A percentile compares a stretch with the other conserved stretches of the same genome.
phyloP scores from a whole-genome alignment of 2,113 vertebrate species.

The Malurus alboscapulatus region DNA sequence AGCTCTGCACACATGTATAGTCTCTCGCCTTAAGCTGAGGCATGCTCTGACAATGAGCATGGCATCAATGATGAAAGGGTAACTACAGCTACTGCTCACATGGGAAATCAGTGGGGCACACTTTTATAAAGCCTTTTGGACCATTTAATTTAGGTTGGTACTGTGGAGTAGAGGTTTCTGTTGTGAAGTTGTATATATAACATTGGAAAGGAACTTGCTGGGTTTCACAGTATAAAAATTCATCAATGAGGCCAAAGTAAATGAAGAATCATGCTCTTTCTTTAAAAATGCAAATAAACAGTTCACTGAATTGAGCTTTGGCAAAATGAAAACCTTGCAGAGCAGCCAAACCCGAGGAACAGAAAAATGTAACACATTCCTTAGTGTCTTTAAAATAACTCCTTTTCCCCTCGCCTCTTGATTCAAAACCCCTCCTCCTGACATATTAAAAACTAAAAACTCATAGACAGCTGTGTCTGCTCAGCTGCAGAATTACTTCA shows the following conservation, averaged over 20 bases:
- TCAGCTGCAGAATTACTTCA: neutral
- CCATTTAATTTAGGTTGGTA: neutral
- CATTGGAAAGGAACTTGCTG: neutral
- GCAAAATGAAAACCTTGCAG: neutral
- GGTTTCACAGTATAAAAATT: constrained; percentile 16
- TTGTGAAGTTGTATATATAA: neutral
- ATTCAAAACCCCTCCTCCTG: neutral
- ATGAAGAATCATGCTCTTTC: neutral
- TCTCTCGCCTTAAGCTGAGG: neutral
- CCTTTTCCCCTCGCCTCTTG: neutral
- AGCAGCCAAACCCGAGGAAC: constrained; percentile 23
- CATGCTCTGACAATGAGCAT: neutral
- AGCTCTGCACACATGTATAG: neutral
- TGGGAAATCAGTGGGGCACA: neutral
- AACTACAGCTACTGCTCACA: neutral
- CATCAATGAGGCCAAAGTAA: constrained; percentile 45
- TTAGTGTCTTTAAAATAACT: neutral
- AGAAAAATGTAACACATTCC: constrained; percentile 44
- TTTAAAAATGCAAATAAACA: constrained; percentile 54
- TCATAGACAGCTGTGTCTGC: neutral
- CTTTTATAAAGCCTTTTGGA: neutral
- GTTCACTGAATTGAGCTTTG: constrained; percentile 19
- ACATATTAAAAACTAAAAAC: neutral
- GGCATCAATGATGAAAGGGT: neutral
- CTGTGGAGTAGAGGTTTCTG: neutral